Conservation (phyloP, 2,113 vertebrate species). For the Catagonus wagneri region DNA sequence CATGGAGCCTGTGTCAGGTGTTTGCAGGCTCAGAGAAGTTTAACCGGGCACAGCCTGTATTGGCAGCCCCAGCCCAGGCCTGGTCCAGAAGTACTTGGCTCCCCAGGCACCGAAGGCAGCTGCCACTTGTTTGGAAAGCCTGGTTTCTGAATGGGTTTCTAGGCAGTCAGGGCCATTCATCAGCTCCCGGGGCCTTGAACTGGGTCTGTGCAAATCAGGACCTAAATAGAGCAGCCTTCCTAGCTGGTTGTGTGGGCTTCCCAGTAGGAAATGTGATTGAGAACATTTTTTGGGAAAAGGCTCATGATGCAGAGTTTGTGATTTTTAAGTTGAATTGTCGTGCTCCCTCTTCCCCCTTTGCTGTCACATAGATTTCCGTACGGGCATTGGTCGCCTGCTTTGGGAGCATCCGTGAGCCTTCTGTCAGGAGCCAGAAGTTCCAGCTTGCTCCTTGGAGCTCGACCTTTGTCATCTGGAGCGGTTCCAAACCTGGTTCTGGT, state of each 20-base stretch:
- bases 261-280: not conserved
- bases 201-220: not conserved
- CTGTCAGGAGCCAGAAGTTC: not conserved
- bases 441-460: not conserved
- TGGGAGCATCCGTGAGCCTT: not conserved
- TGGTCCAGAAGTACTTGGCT: not conserved
- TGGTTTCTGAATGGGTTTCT: not conserved
- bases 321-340: conserved; percentile 41
- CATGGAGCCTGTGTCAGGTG: not conserved
- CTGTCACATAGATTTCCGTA: not conserved
- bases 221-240: not conserved
- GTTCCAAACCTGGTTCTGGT: not conserved
- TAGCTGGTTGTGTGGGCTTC: not conserved
- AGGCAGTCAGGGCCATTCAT: not conserved
- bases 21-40: not conserved
- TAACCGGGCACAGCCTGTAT: not conserved
- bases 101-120: not conserved
- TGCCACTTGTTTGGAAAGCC: not conserved
- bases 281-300: not conserved
- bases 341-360: not conserved
- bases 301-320: conserved; percentile 33
- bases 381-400: not conserved
- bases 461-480: not conserved
- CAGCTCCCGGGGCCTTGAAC: not conserved
- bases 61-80: not conserved